Evolutionary conservation across 2,888 invertebrate genomes (phyloP), one percentile per base, ranked within the genome.

Genomic region (Alsophila aescularia): DNA sequence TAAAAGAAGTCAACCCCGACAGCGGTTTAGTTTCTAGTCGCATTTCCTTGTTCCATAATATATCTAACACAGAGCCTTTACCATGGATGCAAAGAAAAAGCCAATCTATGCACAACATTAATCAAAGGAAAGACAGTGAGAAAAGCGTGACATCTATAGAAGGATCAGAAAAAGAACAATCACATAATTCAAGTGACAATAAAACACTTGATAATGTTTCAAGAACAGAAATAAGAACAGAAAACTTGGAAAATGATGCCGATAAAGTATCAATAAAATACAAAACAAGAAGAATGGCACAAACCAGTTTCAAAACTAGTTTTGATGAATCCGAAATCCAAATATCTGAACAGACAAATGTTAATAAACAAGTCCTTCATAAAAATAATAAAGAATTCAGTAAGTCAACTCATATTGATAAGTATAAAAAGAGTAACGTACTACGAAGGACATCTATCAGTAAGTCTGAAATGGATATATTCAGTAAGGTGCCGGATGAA

Each of bases 381-480:
- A 75, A 63, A 43, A 55, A 64, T 36, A 60, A 68, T 13, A 69
- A 67, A 57, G 68, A 74, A 41, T 62, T 66, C 4, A 72, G 69
- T 39, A 70, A 66, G 15, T 69, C 70, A 48, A 69, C 51, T 49
- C 60, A 69, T 14, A 56, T 67, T 36, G 58, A 67, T 44, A 73
- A 69, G 44, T 67, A 68, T 24, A 70, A 67, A 48, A 66, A 64
- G 18, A 62, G 48, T 32, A 70, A 71, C 18, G 52, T 63, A 49
- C 67, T 85, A n/a, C 73, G 79, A 4, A 86, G 79, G 67, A 78
- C 79, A 41, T 84, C 83, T 9, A 81, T 86, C n/a, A 91, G 91
- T 61, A 90, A 84, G 71, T 91, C 91, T 15, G 91, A 91, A 77
- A 89, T 87, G 90, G 91, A 91, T 52, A 87, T 91, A 65, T 91